Conservation (phyloP, 2,888 invertebrate species). For the Melanophora roralis region DNA sequence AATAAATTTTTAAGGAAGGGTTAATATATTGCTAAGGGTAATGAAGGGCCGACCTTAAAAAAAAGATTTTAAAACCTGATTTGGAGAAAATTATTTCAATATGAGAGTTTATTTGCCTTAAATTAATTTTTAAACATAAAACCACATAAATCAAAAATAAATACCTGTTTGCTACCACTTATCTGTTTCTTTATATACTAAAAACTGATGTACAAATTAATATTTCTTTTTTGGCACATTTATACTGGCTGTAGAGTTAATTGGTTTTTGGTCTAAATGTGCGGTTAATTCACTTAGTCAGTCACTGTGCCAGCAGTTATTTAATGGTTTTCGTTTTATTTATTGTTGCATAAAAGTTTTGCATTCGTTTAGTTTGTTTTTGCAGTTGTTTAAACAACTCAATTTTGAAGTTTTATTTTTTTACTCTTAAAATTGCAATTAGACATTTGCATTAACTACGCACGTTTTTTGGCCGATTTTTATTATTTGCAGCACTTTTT, state of each 20-base stretch:
- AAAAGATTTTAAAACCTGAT: too few relatives aligned
- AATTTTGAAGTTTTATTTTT: background rate
- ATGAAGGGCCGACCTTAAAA: too few relatives aligned
- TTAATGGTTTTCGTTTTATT: background rate
- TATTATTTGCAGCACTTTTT: slow-evolving; percentile 43
- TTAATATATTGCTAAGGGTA: too few relatives aligned
- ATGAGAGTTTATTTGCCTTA: too few relatives aligned
- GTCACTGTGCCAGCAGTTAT: slow-evolving; percentile 22
- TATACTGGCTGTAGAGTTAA: background rate
- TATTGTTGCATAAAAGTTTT: slow-evolving; percentile 25
- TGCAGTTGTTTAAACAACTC: slow-evolving; percentile 23
- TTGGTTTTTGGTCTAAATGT: slow-evolving; percentile 24
- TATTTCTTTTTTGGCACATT: slow-evolving; percentile 4
- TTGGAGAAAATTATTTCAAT: too few relatives aligned
- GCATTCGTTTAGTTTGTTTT: background rate
- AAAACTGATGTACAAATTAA: background rate
- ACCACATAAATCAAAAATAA: too few relatives aligned
- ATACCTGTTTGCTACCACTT: too few relatives aligned
- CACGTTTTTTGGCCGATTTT: slow-evolving; percentile 18
- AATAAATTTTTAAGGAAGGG: too few relatives aligned
- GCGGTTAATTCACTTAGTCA: slow-evolving; percentile 46
- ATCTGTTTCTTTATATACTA: background rate
- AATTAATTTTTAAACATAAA: too few relatives aligned
- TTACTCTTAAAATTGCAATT: background rate
- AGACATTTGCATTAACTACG: background rate